phyloP scores from a whole-genome alignment of 2,888 invertebrate genomes.

The Heliconius hortense region DNA sequence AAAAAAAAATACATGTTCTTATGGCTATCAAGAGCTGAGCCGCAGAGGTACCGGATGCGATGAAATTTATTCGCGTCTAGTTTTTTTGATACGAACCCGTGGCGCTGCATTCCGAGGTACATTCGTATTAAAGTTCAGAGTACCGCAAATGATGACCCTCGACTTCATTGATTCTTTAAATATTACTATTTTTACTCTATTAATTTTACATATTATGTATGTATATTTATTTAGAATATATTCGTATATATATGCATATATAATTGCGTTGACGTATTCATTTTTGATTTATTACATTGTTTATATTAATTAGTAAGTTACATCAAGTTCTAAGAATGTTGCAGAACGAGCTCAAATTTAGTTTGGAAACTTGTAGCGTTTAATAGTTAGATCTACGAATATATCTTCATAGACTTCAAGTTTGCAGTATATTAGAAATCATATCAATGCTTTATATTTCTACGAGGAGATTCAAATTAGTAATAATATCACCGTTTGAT shows the following conservation, averaged over 20 bases:
- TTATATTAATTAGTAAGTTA: not conserved
- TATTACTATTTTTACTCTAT: constrained; percentile 5
- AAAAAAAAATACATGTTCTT: constrained; percentile 79
- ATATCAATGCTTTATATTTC: not conserved
- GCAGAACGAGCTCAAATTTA: constrained; percentile 29
- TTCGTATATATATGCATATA: not conserved
- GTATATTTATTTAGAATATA: constrained; percentile 1
- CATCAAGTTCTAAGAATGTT: constrained; percentile 30
- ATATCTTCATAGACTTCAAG: not conserved
- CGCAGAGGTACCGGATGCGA: constrained; percentile 79
- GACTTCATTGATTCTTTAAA: constrained; percentile 31
- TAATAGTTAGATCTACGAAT: not conserved
- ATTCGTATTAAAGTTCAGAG: constrained; percentile 48
- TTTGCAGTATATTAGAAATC: too few species aligned
- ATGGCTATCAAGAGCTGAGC: constrained; percentile 76
- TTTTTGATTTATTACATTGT: not conserved
- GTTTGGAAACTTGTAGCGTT: not conserved
- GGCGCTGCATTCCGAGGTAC: constrained; percentile 70
- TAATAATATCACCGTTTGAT: not conserved
- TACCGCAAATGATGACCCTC: constrained; percentile 32
- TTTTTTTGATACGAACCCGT: constrained; percentile 69
- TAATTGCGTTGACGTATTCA: not conserved
- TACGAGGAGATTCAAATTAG: too few species aligned
- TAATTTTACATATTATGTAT: not conserved
- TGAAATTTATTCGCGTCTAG: constrained; percentile 79